Evolutionary conservation across 1,140 invertebrate species (phyloP).

Genomic region (Drosophila tropicalis): DNA sequence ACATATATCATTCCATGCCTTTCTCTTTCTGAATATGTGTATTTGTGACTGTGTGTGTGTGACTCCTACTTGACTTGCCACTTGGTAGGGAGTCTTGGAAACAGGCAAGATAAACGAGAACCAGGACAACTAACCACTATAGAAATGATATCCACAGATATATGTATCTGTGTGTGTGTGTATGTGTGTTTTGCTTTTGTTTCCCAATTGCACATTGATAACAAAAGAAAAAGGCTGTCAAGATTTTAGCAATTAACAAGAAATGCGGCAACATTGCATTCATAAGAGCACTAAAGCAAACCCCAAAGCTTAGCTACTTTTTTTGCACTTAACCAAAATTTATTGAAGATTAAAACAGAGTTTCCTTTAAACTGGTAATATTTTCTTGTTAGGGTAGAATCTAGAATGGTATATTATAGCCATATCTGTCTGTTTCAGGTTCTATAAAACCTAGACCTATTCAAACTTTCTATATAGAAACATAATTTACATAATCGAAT

Average conservation of each 20-base stretch:
- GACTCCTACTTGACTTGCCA: constrained; percentile 51
- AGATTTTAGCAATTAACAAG: constrained; percentile 52
- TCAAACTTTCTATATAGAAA: too few relatives aligned
- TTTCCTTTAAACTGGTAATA: too few relatives aligned
- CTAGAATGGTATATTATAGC: too few relatives aligned
- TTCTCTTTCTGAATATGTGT: background rate
- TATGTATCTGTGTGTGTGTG: background rate
- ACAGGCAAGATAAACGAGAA: constrained; percentile 16
- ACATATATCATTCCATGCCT: constrained; percentile 6
- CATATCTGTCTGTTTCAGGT: too few relatives aligned
- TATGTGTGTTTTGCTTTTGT: constrained; percentile 32
- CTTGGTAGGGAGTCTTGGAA: constrained; percentile 19
- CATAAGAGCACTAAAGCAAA: background rate
- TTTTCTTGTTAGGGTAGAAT: too few relatives aligned
- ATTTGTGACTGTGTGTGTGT: background rate
- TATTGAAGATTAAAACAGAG: background rate
- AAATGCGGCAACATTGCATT: constrained; percentile 34
- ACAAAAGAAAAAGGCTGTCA: constrained; percentile 59
- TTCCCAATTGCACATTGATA: constrained; percentile 29
- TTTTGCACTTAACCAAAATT: background rate
- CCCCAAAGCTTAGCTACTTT: background rate
- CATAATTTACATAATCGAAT: too few relatives aligned
- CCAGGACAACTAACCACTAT: constrained; percentile 8
- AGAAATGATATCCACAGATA: constrained; percentile 2
- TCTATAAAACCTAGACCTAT: too few relatives aligned